These are phyloP conservation scores for Eueremaeus valkanovi DNA, from an alignment of 2,888 invertebrate genomes.

Conservation along the genomic window DNA sequence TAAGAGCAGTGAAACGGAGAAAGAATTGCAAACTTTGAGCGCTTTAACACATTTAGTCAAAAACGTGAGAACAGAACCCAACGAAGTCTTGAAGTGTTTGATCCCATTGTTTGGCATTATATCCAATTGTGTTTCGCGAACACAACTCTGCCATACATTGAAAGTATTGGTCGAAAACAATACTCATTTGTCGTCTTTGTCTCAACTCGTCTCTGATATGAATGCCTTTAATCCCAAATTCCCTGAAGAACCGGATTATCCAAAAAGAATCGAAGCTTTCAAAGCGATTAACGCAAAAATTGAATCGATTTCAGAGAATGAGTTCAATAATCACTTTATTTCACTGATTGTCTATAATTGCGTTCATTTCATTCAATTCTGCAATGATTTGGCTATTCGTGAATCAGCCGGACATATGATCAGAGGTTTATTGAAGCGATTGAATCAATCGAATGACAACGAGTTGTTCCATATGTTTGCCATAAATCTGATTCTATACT, in stretches of 20 bases:
- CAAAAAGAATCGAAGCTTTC: constrained; percentile 72
- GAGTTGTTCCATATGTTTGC: constrained; percentile 38
- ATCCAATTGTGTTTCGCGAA: constrained; percentile 48
- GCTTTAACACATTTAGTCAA: constrained; percentile 29
- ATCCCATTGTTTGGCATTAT: constrained; percentile 44
- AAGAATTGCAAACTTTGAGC: constrained; percentile 35
- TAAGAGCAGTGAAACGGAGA: constrained; percentile 40
- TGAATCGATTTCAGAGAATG: not conserved
- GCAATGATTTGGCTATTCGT: constrained; percentile 72
- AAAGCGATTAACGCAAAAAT: constrained; percentile 57
- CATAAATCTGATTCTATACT: constrained; percentile 38
- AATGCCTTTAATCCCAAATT: constrained; percentile 82
- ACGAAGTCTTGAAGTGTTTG: constrained; percentile 19
- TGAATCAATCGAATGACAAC: not conserved
- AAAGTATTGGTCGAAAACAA: constrained; percentile 56
- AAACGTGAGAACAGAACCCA: not conserved
- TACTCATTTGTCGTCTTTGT: constrained; percentile 52
- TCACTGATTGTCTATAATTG: constrained; percentile 70
- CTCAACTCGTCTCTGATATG: constrained; percentile 59
- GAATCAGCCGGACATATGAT: constrained; percentile 63
- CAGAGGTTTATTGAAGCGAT: not conserved
- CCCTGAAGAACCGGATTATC: constrained; percentile 92
- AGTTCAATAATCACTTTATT: constrained; percentile 62
- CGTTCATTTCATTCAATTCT: constrained; percentile 65
- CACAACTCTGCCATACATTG: constrained; percentile 38